Conservation (phyloP, 1,140 invertebrate genomes). For the Platorchestia sp. region DNA sequence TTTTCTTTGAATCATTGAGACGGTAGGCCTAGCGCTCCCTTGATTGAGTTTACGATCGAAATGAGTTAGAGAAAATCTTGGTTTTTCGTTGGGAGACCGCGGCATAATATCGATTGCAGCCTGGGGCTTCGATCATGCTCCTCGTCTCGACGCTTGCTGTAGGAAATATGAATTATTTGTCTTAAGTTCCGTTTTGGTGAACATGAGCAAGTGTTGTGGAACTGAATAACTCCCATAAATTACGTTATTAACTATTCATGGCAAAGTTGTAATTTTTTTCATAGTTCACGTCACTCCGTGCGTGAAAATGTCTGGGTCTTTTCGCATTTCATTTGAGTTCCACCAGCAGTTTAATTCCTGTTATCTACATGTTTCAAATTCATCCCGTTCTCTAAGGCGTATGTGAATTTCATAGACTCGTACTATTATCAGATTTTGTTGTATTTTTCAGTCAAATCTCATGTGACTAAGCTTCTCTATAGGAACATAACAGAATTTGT, state of each 20-base stretch:
- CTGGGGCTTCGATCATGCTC: background rate
- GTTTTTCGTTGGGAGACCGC: constrained; percentile 7
- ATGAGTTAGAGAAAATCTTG: constrained; percentile 40
- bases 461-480: too few relatives aligned
- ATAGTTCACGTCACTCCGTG: background rate
- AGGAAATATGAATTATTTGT: background rate
- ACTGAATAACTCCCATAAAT: background rate
- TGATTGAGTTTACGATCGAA: constrained; percentile 50
- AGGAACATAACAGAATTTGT: too few relatives aligned
- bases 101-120: constrained; percentile 11
- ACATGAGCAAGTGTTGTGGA: background rate
- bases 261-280: background rate
- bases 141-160: background rate
- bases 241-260: background rate
- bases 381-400: too few relatives aligned
- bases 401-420: too few relatives aligned
- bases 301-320: too few relatives aligned
- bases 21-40: background rate
- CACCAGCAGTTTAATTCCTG: too few relatives aligned
- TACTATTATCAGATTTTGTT: too few relatives aligned
- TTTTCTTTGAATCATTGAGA: background rate
- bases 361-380: too few relatives aligned
- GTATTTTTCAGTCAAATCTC: too few relatives aligned
- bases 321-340: too few relatives aligned
- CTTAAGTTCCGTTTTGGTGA: too few relatives aligned